Conservation (phyloP, 2,888 invertebrate species). For the Oithona nana region DNA sequence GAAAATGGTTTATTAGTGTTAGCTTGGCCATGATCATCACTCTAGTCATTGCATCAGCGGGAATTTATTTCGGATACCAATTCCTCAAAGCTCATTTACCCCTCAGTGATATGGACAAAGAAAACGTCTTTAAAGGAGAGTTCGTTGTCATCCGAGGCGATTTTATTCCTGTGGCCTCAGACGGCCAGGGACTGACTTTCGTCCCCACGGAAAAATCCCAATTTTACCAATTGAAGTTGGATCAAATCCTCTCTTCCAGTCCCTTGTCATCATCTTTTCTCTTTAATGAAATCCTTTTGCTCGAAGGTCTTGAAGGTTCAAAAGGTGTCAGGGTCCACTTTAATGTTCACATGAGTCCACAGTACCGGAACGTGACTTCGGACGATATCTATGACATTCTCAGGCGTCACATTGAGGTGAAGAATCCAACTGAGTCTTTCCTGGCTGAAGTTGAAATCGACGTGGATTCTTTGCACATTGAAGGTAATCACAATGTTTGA, state of each 20-base stretch:
- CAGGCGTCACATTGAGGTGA: slow-evolving; percentile 21
- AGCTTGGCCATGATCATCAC: slow-evolving; percentile 62
- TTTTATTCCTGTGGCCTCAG: slow-evolving; percentile 34
- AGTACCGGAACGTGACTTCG: slow-evolving; percentile 26
- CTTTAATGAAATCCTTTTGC: neutral
- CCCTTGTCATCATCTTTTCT: neutral
- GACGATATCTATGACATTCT: slow-evolving; percentile 40
- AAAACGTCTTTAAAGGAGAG: slow-evolving; percentile 61
- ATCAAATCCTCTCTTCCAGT: slow-evolving; percentile 38
- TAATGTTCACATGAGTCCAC: slow-evolving; percentile 60
- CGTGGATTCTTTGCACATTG: slow-evolving; percentile 43
- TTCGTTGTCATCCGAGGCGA: slow-evolving; percentile 52
- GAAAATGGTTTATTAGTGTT: slow-evolving; percentile 69
- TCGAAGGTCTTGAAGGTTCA: slow-evolving; percentile 31
- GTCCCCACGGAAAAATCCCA: slow-evolving; percentile 51
- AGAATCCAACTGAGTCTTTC: slow-evolving; percentile 17
- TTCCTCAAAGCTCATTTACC: slow-evolving; percentile 49
- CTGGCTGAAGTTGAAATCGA: slow-evolving; percentile 44
- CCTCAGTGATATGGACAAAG: slow-evolving; percentile 25
- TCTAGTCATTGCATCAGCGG: slow-evolving; percentile 46
- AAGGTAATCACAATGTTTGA: slow-evolving; percentile 25
- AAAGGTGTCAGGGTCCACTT: slow-evolving; percentile 61
- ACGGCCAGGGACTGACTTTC: neutral
- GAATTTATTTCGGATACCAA: slow-evolving; percentile 46
- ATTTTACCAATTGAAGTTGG: slow-evolving; percentile 53